phyloP scores from a whole-genome alignment of 2,797 vertebrate genomes.

The Pangasius larnaudii region DNA sequence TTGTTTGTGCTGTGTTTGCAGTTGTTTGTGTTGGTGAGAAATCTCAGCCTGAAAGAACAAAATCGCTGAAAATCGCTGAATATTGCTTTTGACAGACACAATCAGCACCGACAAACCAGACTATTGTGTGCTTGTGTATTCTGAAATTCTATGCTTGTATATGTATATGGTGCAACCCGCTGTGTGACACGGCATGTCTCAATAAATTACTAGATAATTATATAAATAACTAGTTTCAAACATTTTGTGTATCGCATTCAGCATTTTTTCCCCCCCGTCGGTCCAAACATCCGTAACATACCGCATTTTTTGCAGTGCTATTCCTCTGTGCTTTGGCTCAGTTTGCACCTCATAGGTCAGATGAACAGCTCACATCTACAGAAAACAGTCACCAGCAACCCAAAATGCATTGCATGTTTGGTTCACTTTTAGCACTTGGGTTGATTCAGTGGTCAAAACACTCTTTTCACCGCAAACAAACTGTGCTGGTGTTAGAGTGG shows the following conservation, averaged over 20 bases:
- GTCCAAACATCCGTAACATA: not conserved
- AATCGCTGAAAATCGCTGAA: not conserved
- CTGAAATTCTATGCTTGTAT: not conserved
- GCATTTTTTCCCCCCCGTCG: not conserved
- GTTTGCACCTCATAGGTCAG: not conserved
- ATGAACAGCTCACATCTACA: not conserved
- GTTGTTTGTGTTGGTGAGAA: not conserved
- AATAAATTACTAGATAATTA: not conserved
- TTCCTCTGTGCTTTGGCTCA: not conserved
- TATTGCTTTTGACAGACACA: not conserved
- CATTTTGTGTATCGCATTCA: not conserved
- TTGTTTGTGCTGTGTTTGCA: not conserved
- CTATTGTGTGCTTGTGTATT: not conserved
- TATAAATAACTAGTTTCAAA: not conserved
- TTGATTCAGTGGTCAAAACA: not conserved
- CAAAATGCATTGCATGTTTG: not conserved
- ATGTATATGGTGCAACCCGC: not conserved
- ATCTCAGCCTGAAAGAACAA: not conserved
- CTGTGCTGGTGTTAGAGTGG: not conserved
- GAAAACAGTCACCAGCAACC: not conserved
- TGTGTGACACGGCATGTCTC: not conserved
- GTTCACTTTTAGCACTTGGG: not conserved
- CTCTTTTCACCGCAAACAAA: not conserved
- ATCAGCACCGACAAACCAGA: not conserved
- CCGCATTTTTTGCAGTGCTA: not conserved